Base-by-base conservation (phyloP, 2,888 invertebrate genomes). In the Corythucha ciliata region DNA sequence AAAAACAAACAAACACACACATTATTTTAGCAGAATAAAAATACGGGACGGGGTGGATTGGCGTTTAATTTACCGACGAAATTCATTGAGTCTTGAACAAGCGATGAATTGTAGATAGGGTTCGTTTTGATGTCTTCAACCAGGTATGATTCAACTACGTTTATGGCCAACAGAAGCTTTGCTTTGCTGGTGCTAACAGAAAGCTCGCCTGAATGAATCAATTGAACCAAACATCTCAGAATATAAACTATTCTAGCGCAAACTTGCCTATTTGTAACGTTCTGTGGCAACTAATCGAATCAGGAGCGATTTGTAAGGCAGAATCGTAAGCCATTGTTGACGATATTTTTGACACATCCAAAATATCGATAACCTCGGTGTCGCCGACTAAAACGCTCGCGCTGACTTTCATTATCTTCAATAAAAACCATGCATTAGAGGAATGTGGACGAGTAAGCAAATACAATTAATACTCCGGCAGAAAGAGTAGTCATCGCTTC, bases 121-220 rank as follows among this genome's bases (percentile, higher is more conserved):
- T 40, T 53, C 1, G 12, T 39, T 26, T 46, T 45, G 12, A 18
- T 40, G 18, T 33, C 45, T n/a, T 34, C 33, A n/a, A 46, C 45
- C 16, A 56, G 10, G n/a, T 50, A 53, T 16, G 53, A 48, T 24
- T 53, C 36, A 25, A 67, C 27, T 29, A 81, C 74, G 33, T 75
- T 69, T 26, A 62, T 64, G 1, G 77, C 74, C 0, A 78, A 71
- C 61, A 76, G 70, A 52, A 82, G 66, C 53, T 81, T 78, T 6
- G 80, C 73, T 62, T 77, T 74, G 0, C 82, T 81, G 1, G 77
- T 77, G 53, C 78, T 78, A 2, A 80, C 59, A 12, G 75, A 77
- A 6, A 77, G 61, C 61, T 75, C 76, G 42, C 74, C 81, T 75
- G 63, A 10, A 64, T 64, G 53, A 52, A 53, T 24, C 32, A 16